Percentiles rank a stretch among this genome's conserved stretches.
These are phyloP conservation scores for Trisateles emortualis DNA, from an alignment of 2,888 invertebrate species.

Conservation along the genomic window DNA sequence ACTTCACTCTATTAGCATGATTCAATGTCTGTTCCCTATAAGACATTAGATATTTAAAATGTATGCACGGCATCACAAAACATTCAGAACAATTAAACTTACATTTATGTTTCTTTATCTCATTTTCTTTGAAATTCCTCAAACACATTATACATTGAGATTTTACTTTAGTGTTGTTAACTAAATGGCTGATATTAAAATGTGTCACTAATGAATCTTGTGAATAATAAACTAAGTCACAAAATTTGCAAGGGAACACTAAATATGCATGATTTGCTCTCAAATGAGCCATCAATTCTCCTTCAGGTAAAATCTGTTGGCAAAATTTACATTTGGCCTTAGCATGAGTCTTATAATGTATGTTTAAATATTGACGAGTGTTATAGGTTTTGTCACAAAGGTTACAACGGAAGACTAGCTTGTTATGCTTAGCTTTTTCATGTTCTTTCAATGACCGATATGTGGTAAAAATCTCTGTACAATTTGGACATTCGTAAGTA, in stretches of 20 bases:
- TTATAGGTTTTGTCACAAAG: slow-evolving; percentile 59
- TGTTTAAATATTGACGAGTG: slow-evolving; percentile 58
- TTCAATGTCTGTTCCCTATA: slow-evolving; percentile 61
- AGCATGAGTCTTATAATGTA: slow-evolving; percentile 59
- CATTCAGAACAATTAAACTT: slow-evolving; percentile 65
- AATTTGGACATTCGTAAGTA: slow-evolving; percentile 55
- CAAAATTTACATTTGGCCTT: slow-evolving; percentile 60
- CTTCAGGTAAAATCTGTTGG: slow-evolving; percentile 49
- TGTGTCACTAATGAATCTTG: slow-evolving; percentile 56
- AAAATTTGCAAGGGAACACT: slow-evolving; percentile 57
- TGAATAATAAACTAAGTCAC: slow-evolving; percentile 59
- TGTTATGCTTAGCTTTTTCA: slow-evolving; percentile 57
- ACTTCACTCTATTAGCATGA: slow-evolving; percentile 54
- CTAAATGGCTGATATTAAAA: slow-evolving; percentile 54
- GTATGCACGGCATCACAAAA: slow-evolving; percentile 59
- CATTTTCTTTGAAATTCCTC: slow-evolving; percentile 48
- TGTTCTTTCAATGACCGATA: slow-evolving; percentile 59
- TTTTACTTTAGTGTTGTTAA: slow-evolving; percentile 40
- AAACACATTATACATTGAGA: slow-evolving; percentile 62
- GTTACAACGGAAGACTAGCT: slow-evolving; percentile 54
- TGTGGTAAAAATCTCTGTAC: slow-evolving; percentile 58
- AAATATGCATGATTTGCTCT: slow-evolving; percentile 52
- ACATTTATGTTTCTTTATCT: slow-evolving; percentile 59
- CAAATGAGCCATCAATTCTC: slow-evolving; percentile 57
- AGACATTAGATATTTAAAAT: slow-evolving; percentile 61